These are phyloP conservation scores for Laterallus jamaicensis DNA, from an alignment of 2,113 vertebrate genomes.

Conservation along the genomic window DNA sequence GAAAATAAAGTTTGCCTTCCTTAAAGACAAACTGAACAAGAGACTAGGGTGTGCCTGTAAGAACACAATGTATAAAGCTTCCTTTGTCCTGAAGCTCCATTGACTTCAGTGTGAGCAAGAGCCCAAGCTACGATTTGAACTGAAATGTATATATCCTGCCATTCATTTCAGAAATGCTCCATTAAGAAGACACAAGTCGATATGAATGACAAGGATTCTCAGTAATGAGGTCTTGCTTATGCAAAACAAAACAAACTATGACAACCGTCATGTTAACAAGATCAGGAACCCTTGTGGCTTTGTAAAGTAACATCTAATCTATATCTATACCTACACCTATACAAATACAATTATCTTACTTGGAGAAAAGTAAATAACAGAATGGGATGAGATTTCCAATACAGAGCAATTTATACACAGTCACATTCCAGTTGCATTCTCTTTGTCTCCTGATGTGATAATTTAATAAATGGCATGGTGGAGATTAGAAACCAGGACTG, in stretches of 20 bases:
- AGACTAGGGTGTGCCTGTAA: neutral
- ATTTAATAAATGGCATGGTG: neutral
- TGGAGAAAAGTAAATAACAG: slow-evolving; percentile 31
- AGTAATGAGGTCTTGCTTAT: slow-evolving; percentile 55
- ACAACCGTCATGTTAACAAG: slow-evolving; percentile 61
- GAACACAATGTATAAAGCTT: neutral
- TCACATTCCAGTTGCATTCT: neutral
- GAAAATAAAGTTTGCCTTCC: neutral
- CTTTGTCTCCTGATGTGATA: neutral
- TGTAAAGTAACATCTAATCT: slow-evolving; percentile 53
- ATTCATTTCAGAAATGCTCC: slow-evolving; percentile 41
- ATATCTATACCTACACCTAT: slow-evolving; percentile 32
- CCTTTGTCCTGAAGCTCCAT: neutral
- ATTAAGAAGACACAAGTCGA: slow-evolving; percentile 34
- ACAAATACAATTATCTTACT: slow-evolving; percentile 52
- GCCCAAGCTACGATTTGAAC: neutral
- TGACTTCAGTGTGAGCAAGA: neutral
- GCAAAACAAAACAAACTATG: slow-evolving; percentile 62
- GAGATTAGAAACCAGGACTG: neutral
- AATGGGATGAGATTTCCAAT: slow-evolving; percentile 16
- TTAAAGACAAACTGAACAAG: neutral
- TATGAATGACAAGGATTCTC: slow-evolving; percentile 46
- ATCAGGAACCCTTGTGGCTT: slow-evolving; percentile 49
- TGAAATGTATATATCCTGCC: slow-evolving; percentile 7
- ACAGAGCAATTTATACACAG: neutral